A percentile compares a stretch with the other conserved stretches of the same genome.
Conservation (phyloP, 2,113 vertebrate species). For the Alethe diademata region DNA sequence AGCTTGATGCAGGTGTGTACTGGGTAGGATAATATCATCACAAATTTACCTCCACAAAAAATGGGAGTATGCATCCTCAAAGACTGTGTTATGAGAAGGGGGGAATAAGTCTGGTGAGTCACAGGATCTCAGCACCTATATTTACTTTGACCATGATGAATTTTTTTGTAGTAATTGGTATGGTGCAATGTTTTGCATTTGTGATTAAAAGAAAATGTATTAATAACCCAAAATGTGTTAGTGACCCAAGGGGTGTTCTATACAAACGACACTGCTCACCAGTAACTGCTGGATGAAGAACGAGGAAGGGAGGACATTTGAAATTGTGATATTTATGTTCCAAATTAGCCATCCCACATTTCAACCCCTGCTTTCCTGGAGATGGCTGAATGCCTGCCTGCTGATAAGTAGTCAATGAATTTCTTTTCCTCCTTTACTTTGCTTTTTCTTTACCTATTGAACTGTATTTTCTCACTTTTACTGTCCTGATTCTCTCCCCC, state of each 20-base stretch:
- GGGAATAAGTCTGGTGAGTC: neutral
- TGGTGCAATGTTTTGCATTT: neutral
- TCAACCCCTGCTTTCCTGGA: neutral
- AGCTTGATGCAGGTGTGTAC: neutral
- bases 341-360: accelerated
- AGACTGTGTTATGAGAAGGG: neutral
- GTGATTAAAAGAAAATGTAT: neutral
- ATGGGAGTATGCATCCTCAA: neutral
- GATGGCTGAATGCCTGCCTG: neutral
- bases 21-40: neutral
- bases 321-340: neutral
- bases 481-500: neutral
- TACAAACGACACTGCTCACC: neutral
- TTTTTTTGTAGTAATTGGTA: neutral
- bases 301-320: accelerated
- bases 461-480: neutral
- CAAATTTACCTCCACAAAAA: neutral
- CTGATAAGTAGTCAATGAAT: accelerated
- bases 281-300: neutral
- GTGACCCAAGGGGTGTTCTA: neutral
- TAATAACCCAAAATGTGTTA: neutral
- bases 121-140: neutral
- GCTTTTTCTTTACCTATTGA: neutral
- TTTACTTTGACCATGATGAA: neutral
- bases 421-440: neutral